These are phyloP conservation scores for Dendrocopos noguchii DNA, from an alignment of 2,113 vertebrate genomes.

Conservation along the genomic window DNA sequence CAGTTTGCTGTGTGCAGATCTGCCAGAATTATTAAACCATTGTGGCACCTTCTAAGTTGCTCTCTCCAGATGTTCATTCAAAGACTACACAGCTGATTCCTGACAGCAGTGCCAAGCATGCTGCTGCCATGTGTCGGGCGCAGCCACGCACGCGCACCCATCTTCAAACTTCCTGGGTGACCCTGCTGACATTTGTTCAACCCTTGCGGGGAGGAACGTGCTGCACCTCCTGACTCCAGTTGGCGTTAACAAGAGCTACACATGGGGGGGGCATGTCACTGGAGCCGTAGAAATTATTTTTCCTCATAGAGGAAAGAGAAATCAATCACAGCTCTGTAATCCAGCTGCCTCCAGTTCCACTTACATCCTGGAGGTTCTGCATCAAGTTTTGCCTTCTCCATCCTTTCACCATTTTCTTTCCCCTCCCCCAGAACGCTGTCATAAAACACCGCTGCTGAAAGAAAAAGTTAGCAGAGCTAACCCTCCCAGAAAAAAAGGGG, in stretches of 20 bases:
- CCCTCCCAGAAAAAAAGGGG: slow-evolving; percentile 10
- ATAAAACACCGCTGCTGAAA: not conserved
- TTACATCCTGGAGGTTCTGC: not conserved
- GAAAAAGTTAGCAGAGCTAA: slow-evolving; percentile 22
- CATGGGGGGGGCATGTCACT: not conserved
- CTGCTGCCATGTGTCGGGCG: not conserved
- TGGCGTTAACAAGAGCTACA: not conserved
- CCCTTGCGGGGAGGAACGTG: accelerated
- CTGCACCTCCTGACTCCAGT: not conserved
- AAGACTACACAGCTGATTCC: not conserved
- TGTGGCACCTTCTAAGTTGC: accelerated
- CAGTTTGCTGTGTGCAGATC: not conserved
- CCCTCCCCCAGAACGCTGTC: not conserved
- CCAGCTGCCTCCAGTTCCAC: not conserved
- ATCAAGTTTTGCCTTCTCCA: not conserved
- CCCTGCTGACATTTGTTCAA: not conserved
- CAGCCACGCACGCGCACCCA: accelerated
- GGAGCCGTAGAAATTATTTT: not conserved
- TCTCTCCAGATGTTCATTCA: not conserved
- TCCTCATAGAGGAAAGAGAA: not conserved
- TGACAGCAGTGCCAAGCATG: not conserved
- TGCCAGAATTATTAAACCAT: not conserved
- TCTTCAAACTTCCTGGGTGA: not conserved
- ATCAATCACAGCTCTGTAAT: not conserved
- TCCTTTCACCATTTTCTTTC: not conserved